Evolutionary conservation across 2,888 invertebrate genomes (phyloP).

Genomic region (Spodoptera exigua): DNA sequence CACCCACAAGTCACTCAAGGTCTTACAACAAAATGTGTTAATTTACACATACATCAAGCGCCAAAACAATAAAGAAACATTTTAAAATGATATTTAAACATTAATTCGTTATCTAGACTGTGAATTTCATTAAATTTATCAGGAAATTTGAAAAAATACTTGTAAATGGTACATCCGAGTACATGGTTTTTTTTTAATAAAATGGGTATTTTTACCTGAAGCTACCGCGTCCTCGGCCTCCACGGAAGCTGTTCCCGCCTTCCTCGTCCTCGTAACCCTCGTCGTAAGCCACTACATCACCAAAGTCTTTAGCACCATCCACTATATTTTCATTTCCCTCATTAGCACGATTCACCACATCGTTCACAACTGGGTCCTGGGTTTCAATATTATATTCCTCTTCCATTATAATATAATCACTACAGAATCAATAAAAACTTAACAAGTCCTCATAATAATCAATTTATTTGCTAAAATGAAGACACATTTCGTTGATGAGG

Average conservation of each 20-base stretch:
- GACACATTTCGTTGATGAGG: slow-evolving; percentile 55
- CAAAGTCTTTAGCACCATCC: slow-evolving; percentile 79
- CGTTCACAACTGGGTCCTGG: slow-evolving; percentile 74
- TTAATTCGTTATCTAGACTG: background rate
- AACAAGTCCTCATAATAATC: slow-evolving; percentile 76
- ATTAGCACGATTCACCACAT: slow-evolving; percentile 62
- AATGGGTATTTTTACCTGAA: slow-evolving; percentile 74
- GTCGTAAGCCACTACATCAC: slow-evolving; percentile 74
- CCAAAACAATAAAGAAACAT: background rate
- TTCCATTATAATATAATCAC: slow-evolving; percentile 74
- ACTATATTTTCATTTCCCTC: slow-evolving; percentile 63
- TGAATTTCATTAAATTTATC: slow-evolving; percentile 4
- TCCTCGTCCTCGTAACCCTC: slow-evolving; percentile 84
- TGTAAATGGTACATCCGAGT: background rate
- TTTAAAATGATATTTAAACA: background rate
- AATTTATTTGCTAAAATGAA: slow-evolving; percentile 55
- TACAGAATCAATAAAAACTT: slow-evolving; percentile 63
- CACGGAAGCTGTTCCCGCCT: slow-evolving; percentile 75
- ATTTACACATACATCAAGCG: slow-evolving; percentile 1
- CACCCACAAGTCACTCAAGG: slow-evolving; percentile 9
- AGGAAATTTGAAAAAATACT: slow-evolving; percentile 1
- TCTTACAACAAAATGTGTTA: background rate
- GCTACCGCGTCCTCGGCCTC: slow-evolving; percentile 80
- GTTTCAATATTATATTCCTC: slow-evolving; percentile 80
- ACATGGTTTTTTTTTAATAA: slow-evolving; percentile 1